Evolutionary conservation across 2,888 invertebrate genomes (phyloP).

Genomic region (Cenopis cana): DNA sequence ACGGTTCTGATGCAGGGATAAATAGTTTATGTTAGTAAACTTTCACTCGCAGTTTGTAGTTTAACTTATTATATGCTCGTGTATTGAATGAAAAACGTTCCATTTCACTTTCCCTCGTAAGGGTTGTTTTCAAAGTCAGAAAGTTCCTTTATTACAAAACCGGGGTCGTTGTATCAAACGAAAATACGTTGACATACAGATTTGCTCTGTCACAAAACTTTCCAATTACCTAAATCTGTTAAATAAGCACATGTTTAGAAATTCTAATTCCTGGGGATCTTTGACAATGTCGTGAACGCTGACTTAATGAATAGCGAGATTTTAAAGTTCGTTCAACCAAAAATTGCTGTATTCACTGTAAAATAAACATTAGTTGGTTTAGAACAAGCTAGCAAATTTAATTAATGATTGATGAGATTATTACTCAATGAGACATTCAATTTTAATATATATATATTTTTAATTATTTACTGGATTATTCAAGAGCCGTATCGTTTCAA

Average conservation of each 20-base stretch:
- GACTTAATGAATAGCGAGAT: too few relatives aligned
- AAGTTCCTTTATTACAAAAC: constrained; percentile 11
- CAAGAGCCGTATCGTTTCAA: too few relatives aligned
- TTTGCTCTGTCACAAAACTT: neutral
- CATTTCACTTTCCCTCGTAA: constrained; percentile 25
- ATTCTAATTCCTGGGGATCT: too few relatives aligned
- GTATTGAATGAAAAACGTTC: constrained; percentile 29
- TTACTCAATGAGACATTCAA: too few relatives aligned
- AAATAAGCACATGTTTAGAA: too few relatives aligned
- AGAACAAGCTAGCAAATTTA: too few relatives aligned
- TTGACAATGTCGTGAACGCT: too few relatives aligned
- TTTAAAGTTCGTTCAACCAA: neutral
- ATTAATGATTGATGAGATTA: too few relatives aligned
- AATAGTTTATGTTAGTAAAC: constrained; percentile 28
- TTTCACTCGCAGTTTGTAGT: constrained; percentile 31
- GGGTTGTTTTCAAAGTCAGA: constrained; percentile 31
- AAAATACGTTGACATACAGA: constrained; percentile 17
- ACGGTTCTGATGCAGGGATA: constrained; percentile 6
- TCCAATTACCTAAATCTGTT: neutral
- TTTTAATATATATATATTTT: too few relatives aligned
- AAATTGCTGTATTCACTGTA: neutral
- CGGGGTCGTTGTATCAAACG: neutral
- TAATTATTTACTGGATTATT: too few relatives aligned
- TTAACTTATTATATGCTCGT: constrained; percentile 12
- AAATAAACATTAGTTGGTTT: neutral